Evolutionary conservation across 2,113 vertebrate species (phyloP).

Genomic region (Scytalopus superciliaris): DNA sequence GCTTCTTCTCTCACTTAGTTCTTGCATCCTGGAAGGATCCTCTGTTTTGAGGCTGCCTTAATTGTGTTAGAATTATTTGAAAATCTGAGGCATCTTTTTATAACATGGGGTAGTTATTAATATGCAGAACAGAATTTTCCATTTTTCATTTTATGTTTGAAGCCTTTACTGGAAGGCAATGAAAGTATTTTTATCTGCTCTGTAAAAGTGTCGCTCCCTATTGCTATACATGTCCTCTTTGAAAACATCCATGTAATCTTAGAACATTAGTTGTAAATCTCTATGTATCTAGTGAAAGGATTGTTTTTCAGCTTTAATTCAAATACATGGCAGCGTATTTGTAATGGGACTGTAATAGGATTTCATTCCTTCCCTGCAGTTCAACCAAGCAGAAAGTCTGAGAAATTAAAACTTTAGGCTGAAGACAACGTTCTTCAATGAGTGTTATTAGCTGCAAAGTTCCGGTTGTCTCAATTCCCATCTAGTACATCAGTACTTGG

Average conservation of each 20-base stretch:
- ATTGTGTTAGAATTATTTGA: not conserved
- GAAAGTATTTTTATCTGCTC: not conserved
- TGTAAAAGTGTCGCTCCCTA: not conserved
- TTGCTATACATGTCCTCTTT: not conserved
- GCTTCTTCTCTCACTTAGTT: not conserved
- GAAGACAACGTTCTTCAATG: not conserved
- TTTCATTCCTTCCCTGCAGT: not conserved
- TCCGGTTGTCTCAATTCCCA: not conserved
- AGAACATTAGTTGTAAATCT: not conserved
- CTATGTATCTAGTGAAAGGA: not conserved
- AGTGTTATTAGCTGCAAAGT: not conserved
- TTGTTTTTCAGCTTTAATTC: not conserved
- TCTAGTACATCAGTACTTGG: not conserved
- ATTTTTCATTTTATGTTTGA: not conserved
- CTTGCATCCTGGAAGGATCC: not conserved
- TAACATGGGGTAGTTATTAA: not conserved
- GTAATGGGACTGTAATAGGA: not conserved
- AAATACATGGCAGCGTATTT: not conserved
- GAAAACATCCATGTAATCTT: not conserved
- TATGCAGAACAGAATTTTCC: not conserved
- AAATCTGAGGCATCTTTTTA: not conserved
- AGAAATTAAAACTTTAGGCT: not conserved
- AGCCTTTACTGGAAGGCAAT: not conserved
- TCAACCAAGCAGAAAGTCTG: not conserved
- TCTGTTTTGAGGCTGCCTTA: not conserved